A percentile compares a stretch with the other conserved stretches of the same genome.
Evolutionary conservation across 2,888 invertebrate genomes (phyloP).

Genomic region (Heliconius hortense): DNA sequence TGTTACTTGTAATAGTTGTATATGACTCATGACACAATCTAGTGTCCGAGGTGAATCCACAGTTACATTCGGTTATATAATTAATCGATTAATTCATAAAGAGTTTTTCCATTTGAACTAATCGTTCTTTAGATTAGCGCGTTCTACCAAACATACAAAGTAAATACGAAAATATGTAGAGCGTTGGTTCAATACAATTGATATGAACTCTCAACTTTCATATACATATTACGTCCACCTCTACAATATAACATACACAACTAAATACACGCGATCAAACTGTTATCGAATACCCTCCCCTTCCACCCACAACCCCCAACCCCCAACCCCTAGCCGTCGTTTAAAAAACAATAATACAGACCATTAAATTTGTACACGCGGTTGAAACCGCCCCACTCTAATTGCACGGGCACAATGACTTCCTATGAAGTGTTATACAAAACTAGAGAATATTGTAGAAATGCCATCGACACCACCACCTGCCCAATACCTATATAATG

Average conservation of each 20-base stretch:
- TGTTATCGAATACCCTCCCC: conserved; percentile 47
- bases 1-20: too few relatives aligned
- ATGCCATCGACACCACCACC: conserved; percentile 26
- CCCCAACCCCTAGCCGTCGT: conserved; percentile 42
- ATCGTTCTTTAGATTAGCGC: too few relatives aligned
- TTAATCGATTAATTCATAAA: too few relatives aligned
- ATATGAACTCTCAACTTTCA: too few relatives aligned
- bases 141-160: too few relatives aligned
- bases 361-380: conserved; percentile 78
- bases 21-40: too few relatives aligned
- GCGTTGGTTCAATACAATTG: too few relatives aligned
- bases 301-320: conserved; percentile 34
- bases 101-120: too few relatives aligned
- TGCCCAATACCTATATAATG: neutral
- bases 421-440: conserved; percentile 49
- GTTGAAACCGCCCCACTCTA: conserved; percentile 64
- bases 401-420: conserved; percentile 69
- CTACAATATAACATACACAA: neutral
- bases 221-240: too few relatives aligned
- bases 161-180: too few relatives aligned
- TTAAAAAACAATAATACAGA: conserved; percentile 73
- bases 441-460: conserved; percentile 29
- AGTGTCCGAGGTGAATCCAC: too few relatives aligned
- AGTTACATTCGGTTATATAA: too few relatives aligned
- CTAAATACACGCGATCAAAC: conserved; percentile 45